phyloP scores from a whole-genome alignment of 2,113 vertebrate genomes.

The Leucoraja erinaceus region DNA sequence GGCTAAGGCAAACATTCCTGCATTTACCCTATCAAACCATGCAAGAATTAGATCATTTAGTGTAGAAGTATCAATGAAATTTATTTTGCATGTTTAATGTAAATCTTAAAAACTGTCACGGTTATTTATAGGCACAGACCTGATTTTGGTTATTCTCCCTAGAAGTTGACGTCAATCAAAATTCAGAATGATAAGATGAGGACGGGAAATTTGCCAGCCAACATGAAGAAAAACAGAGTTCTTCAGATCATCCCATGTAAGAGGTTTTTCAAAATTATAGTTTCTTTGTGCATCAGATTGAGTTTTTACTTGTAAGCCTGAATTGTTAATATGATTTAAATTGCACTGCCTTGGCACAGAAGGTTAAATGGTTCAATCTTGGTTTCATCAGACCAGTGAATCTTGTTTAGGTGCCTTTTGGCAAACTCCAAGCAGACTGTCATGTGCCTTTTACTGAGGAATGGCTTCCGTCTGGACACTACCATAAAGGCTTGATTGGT shows the following conservation, averaged over 20 bases:
- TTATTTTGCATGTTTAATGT: slow-evolving; percentile 20
- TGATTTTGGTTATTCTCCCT: slow-evolving; percentile 27
- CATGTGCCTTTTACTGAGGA: too few species aligned
- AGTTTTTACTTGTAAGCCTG: background rate
- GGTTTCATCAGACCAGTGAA: too few species aligned
- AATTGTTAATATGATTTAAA: background rate
- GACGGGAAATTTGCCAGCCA: slow-evolving; percentile 89
- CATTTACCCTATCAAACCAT: too few species aligned
- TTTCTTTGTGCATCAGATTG: background rate
- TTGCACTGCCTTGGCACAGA: background rate
- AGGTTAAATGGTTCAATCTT: too few species aligned
- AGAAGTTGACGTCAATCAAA: slow-evolving; percentile 98
- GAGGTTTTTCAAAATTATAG: slow-evolving; percentile 40
- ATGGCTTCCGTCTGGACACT: too few species aligned
- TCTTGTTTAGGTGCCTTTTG: too few species aligned
- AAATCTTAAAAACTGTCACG: background rate
- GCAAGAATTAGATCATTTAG: too few species aligned
- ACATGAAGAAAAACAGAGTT: slow-evolving; percentile 99
- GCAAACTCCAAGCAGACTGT: too few species aligned
- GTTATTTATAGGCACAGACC: background rate
- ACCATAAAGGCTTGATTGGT: too few species aligned
- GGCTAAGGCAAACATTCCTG: too few species aligned
- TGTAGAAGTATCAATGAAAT: background rate
- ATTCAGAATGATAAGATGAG: slow-evolving; percentile 99
- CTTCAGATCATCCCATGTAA: slow-evolving; percentile 98